phyloP scores from a whole-genome alignment of 2,888 invertebrate species.

The Spodoptera picta region DNA sequence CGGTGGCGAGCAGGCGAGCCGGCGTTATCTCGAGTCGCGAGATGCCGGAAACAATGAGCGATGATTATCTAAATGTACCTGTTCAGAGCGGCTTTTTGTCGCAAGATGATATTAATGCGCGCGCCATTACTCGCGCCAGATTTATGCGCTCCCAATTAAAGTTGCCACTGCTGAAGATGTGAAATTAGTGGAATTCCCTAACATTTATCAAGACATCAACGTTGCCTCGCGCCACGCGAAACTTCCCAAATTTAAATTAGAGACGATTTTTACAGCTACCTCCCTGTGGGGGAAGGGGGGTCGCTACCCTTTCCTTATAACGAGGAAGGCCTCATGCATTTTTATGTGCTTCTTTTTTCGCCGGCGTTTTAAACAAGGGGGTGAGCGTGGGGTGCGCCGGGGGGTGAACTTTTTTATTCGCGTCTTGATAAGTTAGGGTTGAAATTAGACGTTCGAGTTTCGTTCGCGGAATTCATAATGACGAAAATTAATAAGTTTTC shows the following conservation, averaged over 20 bases:
- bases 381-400: slow-evolving; percentile 84
- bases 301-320: slow-evolving; percentile 89
- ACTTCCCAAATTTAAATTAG: slow-evolving; percentile 89
- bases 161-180: slow-evolving; percentile 83
- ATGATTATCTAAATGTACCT: slow-evolving; percentile 82
- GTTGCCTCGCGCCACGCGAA: slow-evolving; percentile 85
- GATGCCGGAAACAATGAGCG: slow-evolving; percentile 80
- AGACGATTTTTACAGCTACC: slow-evolving; percentile 89
- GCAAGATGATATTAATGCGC: slow-evolving; percentile 82
- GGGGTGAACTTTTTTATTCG: slow-evolving; percentile 89
- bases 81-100: slow-evolving; percentile 80
- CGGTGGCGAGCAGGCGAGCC: slow-evolving; percentile 22
- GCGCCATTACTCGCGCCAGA: slow-evolving; percentile 78
- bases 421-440: slow-evolving; percentile 90
- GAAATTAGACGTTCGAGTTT: slow-evolving; percentile 89
- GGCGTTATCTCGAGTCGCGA: slow-evolving; percentile 55
- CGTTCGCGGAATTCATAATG: slow-evolving; percentile 89
- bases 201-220: slow-evolving; percentile 89
- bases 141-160: slow-evolving; percentile 88
- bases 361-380: slow-evolving; percentile 89
- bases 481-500: slow-evolving; percentile 89
- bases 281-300: slow-evolving; percentile 77
- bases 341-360: slow-evolving; percentile 90
- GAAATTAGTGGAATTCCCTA: slow-evolving; percentile 87
- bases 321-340: slow-evolving; percentile 90